A percentile compares a stretch with the other conserved stretches of the same genome.
phyloP scores from a whole-genome alignment of 2,888 invertebrate species.

The Apamea epomidion region DNA sequence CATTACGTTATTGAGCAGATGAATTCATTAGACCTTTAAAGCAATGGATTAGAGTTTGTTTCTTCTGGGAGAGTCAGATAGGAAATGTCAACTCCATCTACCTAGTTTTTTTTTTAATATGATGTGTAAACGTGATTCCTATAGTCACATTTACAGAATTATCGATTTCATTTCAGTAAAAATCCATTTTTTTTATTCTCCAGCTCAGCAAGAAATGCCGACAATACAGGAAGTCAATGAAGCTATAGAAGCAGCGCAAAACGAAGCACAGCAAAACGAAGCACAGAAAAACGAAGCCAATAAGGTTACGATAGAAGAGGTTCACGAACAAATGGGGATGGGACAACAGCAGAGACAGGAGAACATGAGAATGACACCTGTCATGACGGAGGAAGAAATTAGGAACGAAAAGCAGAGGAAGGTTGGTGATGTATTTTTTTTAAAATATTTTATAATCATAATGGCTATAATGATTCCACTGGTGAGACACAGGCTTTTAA shows the following conservation, averaged over 20 bases:
- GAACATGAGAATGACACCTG: constrained; percentile 40
- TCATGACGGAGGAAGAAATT: constrained; percentile 74
- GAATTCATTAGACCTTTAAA: too few species aligned
- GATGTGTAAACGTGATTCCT: not conserved
- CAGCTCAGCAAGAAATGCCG: constrained; percentile 50
- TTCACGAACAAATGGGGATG: constrained; percentile 67
- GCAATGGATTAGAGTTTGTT: too few species aligned
- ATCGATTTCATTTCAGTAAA: not conserved
- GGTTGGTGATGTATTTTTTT: constrained; percentile 70
- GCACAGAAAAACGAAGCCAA: constrained; percentile 31
- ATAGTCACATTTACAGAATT: not conserved
- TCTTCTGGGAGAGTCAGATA: too few species aligned
- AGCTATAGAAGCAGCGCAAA: constrained; percentile 29
- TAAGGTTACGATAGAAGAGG: constrained; percentile 49
- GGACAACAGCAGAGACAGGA: constrained; percentile 16
- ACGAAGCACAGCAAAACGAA: constrained; percentile 27
- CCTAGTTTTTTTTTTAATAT: too few species aligned
- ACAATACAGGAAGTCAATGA: constrained; percentile 54
- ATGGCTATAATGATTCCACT: not conserved
- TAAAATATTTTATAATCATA: accelerated
- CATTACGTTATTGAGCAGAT: too few species aligned
- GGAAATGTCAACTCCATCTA: too few species aligned
- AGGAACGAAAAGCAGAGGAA: constrained; percentile 82
- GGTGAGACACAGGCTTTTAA: not conserved
- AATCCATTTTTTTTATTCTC: not conserved